Conservation (phyloP, 2,113 vertebrate genomes). For the Pipra filicauda region DNA sequence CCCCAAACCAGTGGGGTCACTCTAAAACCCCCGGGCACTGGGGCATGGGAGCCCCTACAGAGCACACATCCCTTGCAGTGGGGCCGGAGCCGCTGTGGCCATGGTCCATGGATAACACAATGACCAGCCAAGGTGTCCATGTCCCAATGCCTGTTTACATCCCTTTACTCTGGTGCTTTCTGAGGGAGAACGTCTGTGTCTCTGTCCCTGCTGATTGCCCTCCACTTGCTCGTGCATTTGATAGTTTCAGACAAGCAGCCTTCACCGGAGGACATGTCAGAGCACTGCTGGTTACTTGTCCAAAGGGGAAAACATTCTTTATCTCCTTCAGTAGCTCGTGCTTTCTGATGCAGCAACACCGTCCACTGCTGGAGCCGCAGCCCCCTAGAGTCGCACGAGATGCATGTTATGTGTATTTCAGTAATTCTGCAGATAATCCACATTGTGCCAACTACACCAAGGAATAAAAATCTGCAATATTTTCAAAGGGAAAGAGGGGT, state of each 20-base stretch:
- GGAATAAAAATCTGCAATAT: background rate
- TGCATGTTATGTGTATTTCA: fast-evolving
- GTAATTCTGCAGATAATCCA: background rate
- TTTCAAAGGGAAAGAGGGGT: background rate
- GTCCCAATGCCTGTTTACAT: background rate
- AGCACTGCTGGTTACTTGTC: slow-evolving; percentile 20
- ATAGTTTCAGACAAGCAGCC: slow-evolving; percentile 70
- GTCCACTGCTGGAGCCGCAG: background rate
- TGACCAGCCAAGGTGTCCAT: background rate
- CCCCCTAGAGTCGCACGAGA: background rate
- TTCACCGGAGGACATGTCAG: slow-evolving; percentile 69
- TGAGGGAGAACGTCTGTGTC: background rate
- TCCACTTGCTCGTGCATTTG: background rate
- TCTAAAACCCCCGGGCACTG: fast-evolving
- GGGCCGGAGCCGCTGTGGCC: fast-evolving
- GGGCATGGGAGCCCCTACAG: background rate
- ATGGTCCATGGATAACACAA: background rate
- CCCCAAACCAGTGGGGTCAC: fast-evolving
- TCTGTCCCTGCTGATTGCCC: slow-evolving; percentile 48
- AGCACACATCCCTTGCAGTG: fast-evolving
- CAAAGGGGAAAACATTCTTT: slow-evolving; percentile 39
- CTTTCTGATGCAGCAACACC: slow-evolving; percentile 19
- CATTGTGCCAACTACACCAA: fast-evolving
- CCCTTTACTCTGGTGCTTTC: background rate
- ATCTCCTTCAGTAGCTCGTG: slow-evolving; percentile 24